phyloP scores from a whole-genome alignment of 2,888 invertebrate species.

The Gonocerus acuteangulatus region DNA sequence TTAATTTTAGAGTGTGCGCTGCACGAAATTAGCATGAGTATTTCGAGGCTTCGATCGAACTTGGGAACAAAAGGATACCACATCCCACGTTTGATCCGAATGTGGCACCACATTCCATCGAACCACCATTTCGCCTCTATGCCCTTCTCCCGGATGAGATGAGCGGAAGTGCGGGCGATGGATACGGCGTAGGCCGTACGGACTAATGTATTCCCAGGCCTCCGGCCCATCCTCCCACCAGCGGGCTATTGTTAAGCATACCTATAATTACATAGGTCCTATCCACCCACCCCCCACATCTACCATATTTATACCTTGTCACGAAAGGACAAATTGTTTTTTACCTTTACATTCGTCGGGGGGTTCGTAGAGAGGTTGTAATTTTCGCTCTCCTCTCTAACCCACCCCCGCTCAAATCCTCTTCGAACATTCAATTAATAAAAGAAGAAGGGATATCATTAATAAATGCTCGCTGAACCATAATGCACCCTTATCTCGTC shows the following conservation, averaged over 20 bases:
- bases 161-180: conserved; percentile 7
- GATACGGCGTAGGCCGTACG: conserved; percentile 12
- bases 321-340: conserved; percentile 25
- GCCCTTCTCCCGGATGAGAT: no score
- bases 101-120: no score
- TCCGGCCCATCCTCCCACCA: conserved; percentile 19
- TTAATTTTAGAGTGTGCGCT: no score
- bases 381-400: conserved; percentile 5
- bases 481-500: conserved; percentile 18
- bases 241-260: conserved; percentile 26
- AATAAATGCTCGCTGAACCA: not conserved
- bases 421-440: conserved; percentile 24
- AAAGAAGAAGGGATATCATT: not conserved
- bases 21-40: no score
- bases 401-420: conserved; percentile 9
- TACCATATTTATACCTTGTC: conserved; percentile 28
- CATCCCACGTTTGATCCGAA: no score
- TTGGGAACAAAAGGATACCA: no score
- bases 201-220: conserved; percentile 13
- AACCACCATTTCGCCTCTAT: no score
- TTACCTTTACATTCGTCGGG: not conserved
- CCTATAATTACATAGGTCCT: conserved; percentile 26
- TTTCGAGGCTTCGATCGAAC: no score
- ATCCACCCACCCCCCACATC: not conserved
- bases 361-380: not conserved